These are phyloP conservation scores for Todus mexicanus DNA, from an alignment of 2,797 vertebrate species.

Conservation along the genomic window DNA sequence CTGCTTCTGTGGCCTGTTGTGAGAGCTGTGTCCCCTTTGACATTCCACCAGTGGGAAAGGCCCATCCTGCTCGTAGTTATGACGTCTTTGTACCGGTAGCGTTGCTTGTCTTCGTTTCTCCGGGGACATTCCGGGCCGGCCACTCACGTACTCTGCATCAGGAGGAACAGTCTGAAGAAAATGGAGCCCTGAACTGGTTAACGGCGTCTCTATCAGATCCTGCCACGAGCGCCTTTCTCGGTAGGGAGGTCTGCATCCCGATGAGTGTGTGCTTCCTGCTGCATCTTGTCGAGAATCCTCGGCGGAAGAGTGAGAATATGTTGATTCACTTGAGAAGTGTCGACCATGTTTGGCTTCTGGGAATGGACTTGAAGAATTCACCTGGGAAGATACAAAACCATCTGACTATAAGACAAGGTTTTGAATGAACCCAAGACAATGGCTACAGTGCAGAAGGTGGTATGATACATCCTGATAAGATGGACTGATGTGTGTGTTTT, in stretches of 20 bases:
- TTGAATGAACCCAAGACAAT: not conserved
- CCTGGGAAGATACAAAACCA: constrained; percentile 67
- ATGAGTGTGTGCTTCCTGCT: constrained; percentile 80
- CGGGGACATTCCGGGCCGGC: constrained; percentile 75
- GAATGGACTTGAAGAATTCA: constrained; percentile 88
- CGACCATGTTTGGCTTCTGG: constrained; percentile 84
- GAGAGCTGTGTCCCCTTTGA: constrained; percentile 75
- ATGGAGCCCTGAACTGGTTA: constrained; percentile 89
- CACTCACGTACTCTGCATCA: constrained; percentile 71
- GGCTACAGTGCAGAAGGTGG: not conserved
- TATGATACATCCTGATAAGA: not conserved
- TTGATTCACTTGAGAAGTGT: constrained; percentile 88
- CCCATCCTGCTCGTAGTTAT: constrained; percentile 82
- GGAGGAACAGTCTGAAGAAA: constrained; percentile 86
- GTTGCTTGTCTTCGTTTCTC: constrained; percentile 83
- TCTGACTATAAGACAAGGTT: not conserved
- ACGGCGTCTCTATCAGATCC: constrained; percentile 88
- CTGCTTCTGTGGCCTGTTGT: constrained; percentile 80
- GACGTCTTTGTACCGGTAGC: constrained; percentile 67
- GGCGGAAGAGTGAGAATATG: constrained; percentile 85
- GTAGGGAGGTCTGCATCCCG: constrained; percentile 82
- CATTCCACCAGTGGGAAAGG: constrained; percentile 86
- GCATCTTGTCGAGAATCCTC: constrained; percentile 81
- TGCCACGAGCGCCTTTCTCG: constrained; percentile 87
- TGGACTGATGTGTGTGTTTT: not conserved